These are phyloP conservation scores for Pachymerium ferrugineum DNA, from an alignment of 2,888 invertebrate genomes.

Conservation along the genomic window DNA sequence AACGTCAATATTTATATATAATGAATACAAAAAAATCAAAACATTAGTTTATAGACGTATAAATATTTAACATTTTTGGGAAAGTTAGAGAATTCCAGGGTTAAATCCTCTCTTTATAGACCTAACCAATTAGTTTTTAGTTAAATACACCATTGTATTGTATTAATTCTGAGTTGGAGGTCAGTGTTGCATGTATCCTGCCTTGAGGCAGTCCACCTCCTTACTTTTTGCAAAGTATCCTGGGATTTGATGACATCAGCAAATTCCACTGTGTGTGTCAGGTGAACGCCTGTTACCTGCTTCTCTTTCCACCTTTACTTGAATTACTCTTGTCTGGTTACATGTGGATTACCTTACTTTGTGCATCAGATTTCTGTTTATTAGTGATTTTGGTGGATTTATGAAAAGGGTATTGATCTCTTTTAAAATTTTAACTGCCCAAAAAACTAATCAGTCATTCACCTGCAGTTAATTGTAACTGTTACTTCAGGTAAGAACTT, in stretches of 20 bases:
- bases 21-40: too few species aligned
- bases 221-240: background rate
- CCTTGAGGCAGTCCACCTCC: background rate
- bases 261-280: constrained; percentile 21
- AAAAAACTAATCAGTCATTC: constrained; percentile 4
- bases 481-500: background rate
- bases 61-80: too few species aligned
- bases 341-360: too few species aligned
- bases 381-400: too few species aligned
- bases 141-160: background rate
- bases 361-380: too few species aligned
- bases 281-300: background rate
- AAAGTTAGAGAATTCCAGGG: too few species aligned
- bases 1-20: background rate
- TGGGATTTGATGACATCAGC: constrained; percentile 28
- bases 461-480: constrained; percentile 2
- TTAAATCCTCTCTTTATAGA: too few species aligned
- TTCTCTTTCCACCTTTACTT: background rate
- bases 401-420: too few species aligned
- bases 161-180: background rate
- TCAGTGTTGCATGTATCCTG: background rate
- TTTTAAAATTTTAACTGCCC: too few species aligned
- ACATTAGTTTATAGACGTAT: too few species aligned
- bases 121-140: background rate
- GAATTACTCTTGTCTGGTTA: background rate